Evolutionary conservation across 2,113 vertebrate species (phyloP).

Genomic region (Dolichallabes microphthalmus): DNA sequence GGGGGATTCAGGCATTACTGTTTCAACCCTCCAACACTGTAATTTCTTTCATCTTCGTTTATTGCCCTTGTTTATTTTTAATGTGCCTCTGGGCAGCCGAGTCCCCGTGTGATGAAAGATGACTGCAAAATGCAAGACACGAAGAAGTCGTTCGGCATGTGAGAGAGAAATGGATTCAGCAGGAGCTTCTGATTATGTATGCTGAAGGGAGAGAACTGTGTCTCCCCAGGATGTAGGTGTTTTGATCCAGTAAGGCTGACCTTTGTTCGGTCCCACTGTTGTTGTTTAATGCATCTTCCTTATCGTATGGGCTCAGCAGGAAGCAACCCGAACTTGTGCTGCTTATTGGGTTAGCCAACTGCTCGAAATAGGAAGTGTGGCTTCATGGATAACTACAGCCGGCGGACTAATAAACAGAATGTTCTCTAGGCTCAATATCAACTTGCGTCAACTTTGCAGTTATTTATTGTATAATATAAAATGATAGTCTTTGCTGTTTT

Average conservation of each 20-base stretch:
- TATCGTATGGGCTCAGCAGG: not conserved
- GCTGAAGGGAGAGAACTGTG: conserved; percentile 10
- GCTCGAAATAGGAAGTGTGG: conserved; percentile 13
- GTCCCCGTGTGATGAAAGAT: conserved; percentile 43
- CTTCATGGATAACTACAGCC: conserved; percentile 4
- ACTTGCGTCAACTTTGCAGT: not conserved
- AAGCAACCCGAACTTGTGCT: not conserved
- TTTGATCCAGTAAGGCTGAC: conserved; percentile 11
- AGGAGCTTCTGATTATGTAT: conserved; percentile 12
- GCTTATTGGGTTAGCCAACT: conserved; percentile 15
- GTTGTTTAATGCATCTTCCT: conserved; percentile 27
- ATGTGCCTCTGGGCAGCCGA: conserved; percentile 36
- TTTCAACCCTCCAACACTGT: conserved; percentile 26
- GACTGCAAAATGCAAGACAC: conserved; percentile 44
- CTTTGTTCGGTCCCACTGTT: conserved; percentile 7
- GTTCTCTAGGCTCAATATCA: not conserved
- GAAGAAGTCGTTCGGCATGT: conserved; percentile 1
- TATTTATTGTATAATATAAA: not conserved
- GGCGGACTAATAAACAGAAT: not conserved
- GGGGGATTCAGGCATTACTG: conserved; percentile 10
- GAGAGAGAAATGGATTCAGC: conserved; percentile 16
- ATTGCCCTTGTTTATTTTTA: conserved; percentile 55
- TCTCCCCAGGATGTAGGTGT: not conserved
- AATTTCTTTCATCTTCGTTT: conserved; percentile 48
- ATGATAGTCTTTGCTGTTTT: not conserved